Evolutionary conservation across 2,113 vertebrate species (phyloP).

Genomic region (Sinosuthora webbiana): DNA sequence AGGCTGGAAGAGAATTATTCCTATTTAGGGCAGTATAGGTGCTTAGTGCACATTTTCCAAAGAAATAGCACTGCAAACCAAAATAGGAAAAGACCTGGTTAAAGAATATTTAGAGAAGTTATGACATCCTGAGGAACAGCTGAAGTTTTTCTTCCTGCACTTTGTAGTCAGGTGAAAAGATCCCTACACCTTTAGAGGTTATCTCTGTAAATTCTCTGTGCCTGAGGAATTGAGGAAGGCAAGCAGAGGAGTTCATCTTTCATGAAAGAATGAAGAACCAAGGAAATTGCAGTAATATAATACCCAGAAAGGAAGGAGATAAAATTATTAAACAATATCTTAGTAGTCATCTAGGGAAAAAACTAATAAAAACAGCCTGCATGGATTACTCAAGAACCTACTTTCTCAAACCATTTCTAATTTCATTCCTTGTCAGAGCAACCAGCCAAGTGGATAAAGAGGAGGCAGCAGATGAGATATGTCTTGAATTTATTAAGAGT

Average conservation of each 20-base stretch:
- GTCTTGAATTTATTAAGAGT: constrained; percentile 14
- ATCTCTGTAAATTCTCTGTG: not conserved
- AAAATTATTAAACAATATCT: not conserved
- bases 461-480: not conserved
- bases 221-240: not conserved
- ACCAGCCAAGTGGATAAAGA: constrained; percentile 17
- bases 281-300: not conserved
- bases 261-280: not conserved
- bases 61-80: not conserved
- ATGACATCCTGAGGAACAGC: not conserved
- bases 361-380: not conserved
- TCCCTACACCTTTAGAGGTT: not conserved
- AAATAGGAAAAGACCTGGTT: not conserved
- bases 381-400: not conserved
- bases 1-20: not conserved
- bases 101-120: not conserved
- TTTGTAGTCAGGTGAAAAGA: not conserved
- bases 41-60: not conserved
- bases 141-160: not conserved
- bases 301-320: not conserved
- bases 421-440: constrained; percentile 18
- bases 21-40: not conserved
- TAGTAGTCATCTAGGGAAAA: not conserved
- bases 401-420: constrained; percentile 1
- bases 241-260: not conserved